Conservation (phyloP, 2,113 vertebrate species). For the Spilogale gracilis region DNA sequence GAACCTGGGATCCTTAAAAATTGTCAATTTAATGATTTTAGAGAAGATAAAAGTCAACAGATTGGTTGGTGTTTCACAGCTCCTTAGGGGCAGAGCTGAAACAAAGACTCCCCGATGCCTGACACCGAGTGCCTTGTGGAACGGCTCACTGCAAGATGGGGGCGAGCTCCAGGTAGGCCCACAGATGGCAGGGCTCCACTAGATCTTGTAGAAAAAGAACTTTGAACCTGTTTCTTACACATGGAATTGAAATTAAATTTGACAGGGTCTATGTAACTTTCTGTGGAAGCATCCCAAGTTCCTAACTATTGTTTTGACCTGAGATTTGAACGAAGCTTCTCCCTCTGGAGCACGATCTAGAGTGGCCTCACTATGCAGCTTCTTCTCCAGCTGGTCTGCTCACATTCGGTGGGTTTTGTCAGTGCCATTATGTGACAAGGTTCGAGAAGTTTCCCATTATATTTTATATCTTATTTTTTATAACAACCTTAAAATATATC, state of each 20-base stretch:
- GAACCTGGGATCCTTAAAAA: neutral
- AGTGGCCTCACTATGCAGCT: neutral
- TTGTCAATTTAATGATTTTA: neutral
- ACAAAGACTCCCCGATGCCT: neutral
- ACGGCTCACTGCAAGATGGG: rapidly evolving
- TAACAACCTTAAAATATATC: neutral
- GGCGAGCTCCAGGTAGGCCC: neutral
- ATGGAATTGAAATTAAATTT: neutral
- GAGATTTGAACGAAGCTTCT: neutral
- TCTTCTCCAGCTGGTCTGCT: neutral
- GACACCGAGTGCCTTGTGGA: rapidly evolving
- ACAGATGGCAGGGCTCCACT: no score
- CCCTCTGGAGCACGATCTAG: neutral
- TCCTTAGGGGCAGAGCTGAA: neutral
- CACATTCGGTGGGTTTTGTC: neutral
- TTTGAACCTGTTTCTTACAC: neutral
- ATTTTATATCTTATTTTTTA: neutral
- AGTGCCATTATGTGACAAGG: neutral
- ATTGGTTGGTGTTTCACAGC: neutral
- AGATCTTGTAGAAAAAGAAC: neutral
- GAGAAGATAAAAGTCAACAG: neutral
- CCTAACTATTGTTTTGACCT: neutral
- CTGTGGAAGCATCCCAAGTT: neutral
- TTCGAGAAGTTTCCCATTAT: neutral
- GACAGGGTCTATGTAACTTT: neutral